phyloP scores from a whole-genome alignment of 2,888 invertebrate species.

The Metallyticus violacea region DNA sequence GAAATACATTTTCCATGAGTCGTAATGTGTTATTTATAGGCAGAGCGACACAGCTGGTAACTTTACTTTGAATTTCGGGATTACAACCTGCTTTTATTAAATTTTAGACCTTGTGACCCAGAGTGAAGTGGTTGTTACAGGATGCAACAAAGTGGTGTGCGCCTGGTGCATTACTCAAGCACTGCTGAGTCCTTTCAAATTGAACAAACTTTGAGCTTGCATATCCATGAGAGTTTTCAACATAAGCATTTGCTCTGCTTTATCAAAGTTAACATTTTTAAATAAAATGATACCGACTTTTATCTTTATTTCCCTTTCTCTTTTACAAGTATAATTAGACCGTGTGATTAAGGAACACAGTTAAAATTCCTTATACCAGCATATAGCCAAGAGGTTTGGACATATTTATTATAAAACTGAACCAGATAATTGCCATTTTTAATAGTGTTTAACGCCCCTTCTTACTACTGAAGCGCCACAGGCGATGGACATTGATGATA shows the following conservation, averaged over 20 bases:
- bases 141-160: background rate
- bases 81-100: background rate
- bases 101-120: background rate
- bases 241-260: background rate
- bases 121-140: background rate
- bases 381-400: too few relatives aligned
- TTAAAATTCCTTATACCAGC: too few relatives aligned
- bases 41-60: background rate
- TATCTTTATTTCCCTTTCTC: too few relatives aligned
- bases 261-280: background rate
- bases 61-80: background rate
- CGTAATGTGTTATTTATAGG: background rate
- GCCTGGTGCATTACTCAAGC: background rate
- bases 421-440: too few relatives aligned
- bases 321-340: too few relatives aligned
- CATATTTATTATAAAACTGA: too few relatives aligned
- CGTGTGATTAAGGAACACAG: too few relatives aligned
- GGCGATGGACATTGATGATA: too few relatives aligned
- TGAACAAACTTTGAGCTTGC: background rate
- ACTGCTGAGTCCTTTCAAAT: background rate
- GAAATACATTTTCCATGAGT: background rate
- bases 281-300: background rate
- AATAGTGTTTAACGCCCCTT: too few relatives aligned
- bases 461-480: too few relatives aligned
- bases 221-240: background rate